These are phyloP conservation scores for Spodoptera picta DNA, from an alignment of 2,888 invertebrate genomes.

Conservation along the genomic window DNA sequence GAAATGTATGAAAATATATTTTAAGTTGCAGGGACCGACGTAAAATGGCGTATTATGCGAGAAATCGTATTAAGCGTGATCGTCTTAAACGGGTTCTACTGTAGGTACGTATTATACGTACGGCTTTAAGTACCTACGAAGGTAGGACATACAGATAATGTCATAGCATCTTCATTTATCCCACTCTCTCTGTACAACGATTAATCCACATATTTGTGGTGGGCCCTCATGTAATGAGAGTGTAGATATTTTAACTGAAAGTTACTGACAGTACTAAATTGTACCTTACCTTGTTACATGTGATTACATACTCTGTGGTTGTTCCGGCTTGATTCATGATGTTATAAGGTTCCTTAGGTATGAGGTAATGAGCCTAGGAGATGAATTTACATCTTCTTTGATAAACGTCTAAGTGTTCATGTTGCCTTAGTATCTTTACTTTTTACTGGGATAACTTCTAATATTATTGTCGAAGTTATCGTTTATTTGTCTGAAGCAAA, in stretches of 20 bases:
- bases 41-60: too few species aligned
- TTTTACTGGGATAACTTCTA: too few species aligned
- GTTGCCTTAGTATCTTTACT: background rate
- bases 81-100: too few species aligned
- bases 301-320: constrained; percentile 25
- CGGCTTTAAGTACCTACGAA: too few species aligned
- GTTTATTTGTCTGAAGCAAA: too few species aligned
- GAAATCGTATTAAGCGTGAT: too few species aligned
- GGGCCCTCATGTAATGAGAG: constrained; percentile 11
- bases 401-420: background rate
- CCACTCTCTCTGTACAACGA: constrained; percentile 7
- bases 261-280: constrained; percentile 41
- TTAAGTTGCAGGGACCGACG: too few species aligned
- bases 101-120: too few species aligned
- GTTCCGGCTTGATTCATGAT: constrained; percentile 23
- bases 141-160: background rate
- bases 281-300: constrained; percentile 31
- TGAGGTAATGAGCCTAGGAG: background rate
- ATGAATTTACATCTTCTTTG: constrained; percentile 1
- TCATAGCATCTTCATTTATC: constrained; percentile 12
- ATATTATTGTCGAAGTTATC: too few species aligned
- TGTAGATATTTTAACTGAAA: constrained; percentile 31
- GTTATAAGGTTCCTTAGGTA: constrained; percentile 20
- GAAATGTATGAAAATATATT: too few species aligned
- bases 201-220: constrained; percentile 40